Conservation (phyloP, 2,888 invertebrate genomes). For the Lysandra coridon region DNA sequence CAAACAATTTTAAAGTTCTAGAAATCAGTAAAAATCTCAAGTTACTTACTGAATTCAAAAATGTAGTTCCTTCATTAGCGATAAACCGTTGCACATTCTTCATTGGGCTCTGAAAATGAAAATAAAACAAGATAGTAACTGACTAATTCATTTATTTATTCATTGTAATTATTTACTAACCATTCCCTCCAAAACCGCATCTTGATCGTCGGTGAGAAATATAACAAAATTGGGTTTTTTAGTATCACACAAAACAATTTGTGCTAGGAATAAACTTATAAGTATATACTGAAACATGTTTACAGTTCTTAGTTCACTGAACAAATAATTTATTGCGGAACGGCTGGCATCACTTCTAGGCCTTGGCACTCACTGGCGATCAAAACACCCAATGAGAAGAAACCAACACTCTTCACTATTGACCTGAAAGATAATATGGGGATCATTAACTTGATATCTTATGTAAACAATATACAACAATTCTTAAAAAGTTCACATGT, state of each 20-base stretch:
- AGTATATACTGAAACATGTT: slow-evolving; percentile 67
- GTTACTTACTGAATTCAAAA: slow-evolving; percentile 86
- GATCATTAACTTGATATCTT: slow-evolving; percentile 31
- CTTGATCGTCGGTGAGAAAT: slow-evolving; percentile 93
- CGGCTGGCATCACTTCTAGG: slow-evolving; percentile 86
- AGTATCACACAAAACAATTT: slow-evolving; percentile 47
- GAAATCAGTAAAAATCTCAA: neutral
- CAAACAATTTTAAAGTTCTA: neutral
- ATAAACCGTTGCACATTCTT: slow-evolving; percentile 82
- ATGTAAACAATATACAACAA: slow-evolving; percentile 6
- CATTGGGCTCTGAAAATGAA: slow-evolving; percentile 83
- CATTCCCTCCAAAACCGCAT: slow-evolving; percentile 87
- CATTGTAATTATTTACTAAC: slow-evolving; percentile 72
- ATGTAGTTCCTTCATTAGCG: slow-evolving; percentile 83
- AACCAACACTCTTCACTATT: slow-evolving; percentile 88
- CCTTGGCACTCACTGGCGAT: slow-evolving; percentile 90
- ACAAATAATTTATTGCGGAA: slow-evolving; percentile 58
- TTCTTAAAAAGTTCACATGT: slow-evolving; percentile 5
- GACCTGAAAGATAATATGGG: slow-evolving; percentile 82
- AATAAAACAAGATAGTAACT: slow-evolving; percentile 54
- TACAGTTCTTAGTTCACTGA: slow-evolving; percentile 38
- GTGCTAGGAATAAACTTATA: slow-evolving; percentile 51
- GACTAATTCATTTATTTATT: slow-evolving; percentile 60
- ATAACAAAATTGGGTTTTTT: slow-evolving; percentile 86
- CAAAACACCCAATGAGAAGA: slow-evolving; percentile 88